These are phyloP conservation scores for Microhierax caerulescens DNA, from an alignment of 2,797 vertebrate genomes.

Conservation along the genomic window DNA sequence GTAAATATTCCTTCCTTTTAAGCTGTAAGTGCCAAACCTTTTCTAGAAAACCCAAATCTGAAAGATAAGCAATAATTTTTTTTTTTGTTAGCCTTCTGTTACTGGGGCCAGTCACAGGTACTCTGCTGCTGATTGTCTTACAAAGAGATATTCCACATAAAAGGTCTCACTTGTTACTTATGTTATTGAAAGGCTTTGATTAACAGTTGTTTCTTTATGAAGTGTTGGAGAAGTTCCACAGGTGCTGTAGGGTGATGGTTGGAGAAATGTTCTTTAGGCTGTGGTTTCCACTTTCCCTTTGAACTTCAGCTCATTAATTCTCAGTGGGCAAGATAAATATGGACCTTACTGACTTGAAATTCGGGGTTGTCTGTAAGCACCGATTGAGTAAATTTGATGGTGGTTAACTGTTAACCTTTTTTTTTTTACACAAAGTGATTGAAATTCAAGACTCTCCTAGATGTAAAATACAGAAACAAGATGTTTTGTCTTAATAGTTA, in stretches of 20 bases:
- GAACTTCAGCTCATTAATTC: not conserved
- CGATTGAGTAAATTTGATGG: not conserved
- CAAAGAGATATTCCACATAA: not conserved
- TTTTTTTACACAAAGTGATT: not conserved
- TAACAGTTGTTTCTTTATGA: not conserved
- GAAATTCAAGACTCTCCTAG: not conserved
- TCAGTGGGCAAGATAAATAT: not conserved
- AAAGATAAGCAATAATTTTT: not conserved
- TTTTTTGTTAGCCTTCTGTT: not conserved
- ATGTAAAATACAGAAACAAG: not conserved
- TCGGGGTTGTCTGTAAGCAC: not conserved
- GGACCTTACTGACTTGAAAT: not conserved
- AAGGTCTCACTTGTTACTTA: not conserved
- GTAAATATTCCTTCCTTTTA: not conserved
- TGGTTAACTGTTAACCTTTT: not conserved
- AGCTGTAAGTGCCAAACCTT: not conserved
- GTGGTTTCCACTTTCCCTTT: not conserved
- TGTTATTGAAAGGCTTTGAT: not conserved
- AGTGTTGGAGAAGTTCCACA: not conserved
- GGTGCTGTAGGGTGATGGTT: not conserved
- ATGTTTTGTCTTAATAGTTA: not conserved
- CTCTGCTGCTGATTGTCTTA: not conserved
- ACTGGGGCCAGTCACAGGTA: rapidly evolving
- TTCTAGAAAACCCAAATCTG: not conserved
- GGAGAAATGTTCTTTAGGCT: not conserved